These are phyloP conservation scores for Gibbula magus DNA, from an alignment of 2,888 invertebrate genomes.

Conservation along the genomic window DNA sequence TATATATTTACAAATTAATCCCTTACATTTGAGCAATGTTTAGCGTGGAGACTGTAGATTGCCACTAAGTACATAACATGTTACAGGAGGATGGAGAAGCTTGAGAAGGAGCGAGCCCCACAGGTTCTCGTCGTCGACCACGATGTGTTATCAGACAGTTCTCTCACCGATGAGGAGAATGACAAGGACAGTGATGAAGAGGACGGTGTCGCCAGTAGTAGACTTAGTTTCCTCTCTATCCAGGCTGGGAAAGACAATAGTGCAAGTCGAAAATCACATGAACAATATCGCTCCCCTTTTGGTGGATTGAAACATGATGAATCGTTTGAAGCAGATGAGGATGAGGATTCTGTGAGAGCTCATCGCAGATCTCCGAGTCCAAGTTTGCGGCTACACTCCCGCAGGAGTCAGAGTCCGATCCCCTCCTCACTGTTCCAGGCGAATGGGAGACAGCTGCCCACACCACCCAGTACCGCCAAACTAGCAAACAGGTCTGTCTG, in stretches of 20 bases:
- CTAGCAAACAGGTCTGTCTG: not conserved
- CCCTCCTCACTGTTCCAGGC: not conserved
- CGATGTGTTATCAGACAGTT: constrained; percentile 55
- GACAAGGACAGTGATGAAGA: constrained; percentile 52
- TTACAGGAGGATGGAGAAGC: constrained; percentile 61
- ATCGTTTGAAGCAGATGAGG: constrained; percentile 27
- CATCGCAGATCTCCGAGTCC: constrained; percentile 19
- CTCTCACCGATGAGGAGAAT: constrained; percentile 41
- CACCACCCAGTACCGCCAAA: constrained; percentile 5
- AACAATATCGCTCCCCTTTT: not conserved
- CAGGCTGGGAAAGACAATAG: not conserved
- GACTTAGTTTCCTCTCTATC: not conserved
- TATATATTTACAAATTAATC: too few relatives aligned
- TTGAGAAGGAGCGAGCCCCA: constrained; percentile 62
- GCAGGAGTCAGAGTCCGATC: not conserved
- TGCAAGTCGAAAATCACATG: not conserved
- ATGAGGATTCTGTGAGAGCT: not conserved
- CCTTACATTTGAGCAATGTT: too few relatives aligned
- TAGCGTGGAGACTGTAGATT: too few relatives aligned
- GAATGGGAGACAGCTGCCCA: constrained; percentile 19
- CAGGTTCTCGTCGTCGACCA: constrained; percentile 69
- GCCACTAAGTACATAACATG: not conserved
- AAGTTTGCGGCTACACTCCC: constrained; percentile 2
- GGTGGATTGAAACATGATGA: constrained; percentile 33
- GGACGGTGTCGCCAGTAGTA: constrained; percentile 32